phyloP scores from a whole-genome alignment of 2,797 vertebrate genomes.

The Clarias fuscus region DNA sequence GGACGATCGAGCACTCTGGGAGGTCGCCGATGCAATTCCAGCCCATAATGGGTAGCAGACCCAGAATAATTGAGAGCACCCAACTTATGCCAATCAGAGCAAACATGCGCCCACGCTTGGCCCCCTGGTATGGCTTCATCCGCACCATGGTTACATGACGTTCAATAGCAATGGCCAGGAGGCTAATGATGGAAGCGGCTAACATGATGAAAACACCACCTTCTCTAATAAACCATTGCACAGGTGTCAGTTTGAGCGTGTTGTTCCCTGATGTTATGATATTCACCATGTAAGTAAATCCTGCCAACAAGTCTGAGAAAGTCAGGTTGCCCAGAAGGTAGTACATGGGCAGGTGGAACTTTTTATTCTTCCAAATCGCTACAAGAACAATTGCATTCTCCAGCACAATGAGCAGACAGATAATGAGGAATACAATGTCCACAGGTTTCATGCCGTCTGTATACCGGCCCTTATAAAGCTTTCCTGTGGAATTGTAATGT shows the following conservation, averaged over 20 bases:
- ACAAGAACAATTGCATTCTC: slow-evolving; percentile 86
- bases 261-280: slow-evolving; percentile 84
- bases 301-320: slow-evolving; percentile 85
- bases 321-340: slow-evolving; percentile 87
- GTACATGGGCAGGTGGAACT: slow-evolving; percentile 90
- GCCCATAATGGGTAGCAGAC: slow-evolving; percentile 81
- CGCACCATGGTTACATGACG: slow-evolving; percentile 89
- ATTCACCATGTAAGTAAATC: slow-evolving; percentile 87
- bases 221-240: slow-evolving; percentile 85
- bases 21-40: slow-evolving; percentile 87
- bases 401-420: slow-evolving; percentile 82
- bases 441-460: slow-evolving; percentile 77
- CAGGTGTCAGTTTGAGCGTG: slow-evolving; percentile 81
- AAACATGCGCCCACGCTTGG: slow-evolving; percentile 82
- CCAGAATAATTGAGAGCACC: slow-evolving; percentile 80
- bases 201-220: slow-evolving; percentile 87
- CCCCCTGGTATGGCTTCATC: slow-evolving; percentile 82
- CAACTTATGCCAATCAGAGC: slow-evolving; percentile 82
- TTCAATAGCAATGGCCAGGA: slow-evolving; percentile 88
- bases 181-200: slow-evolving; percentile 83
- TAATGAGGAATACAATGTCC: slow-evolving; percentile 77
- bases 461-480: slow-evolving; percentile 78
- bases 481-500: slow-evolving; percentile 89
- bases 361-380: slow-evolving; percentile 86
- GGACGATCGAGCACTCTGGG: slow-evolving; percentile 81